phyloP scores from a whole-genome alignment of 2,888 invertebrate genomes.

The Melanostoma scalare region DNA sequence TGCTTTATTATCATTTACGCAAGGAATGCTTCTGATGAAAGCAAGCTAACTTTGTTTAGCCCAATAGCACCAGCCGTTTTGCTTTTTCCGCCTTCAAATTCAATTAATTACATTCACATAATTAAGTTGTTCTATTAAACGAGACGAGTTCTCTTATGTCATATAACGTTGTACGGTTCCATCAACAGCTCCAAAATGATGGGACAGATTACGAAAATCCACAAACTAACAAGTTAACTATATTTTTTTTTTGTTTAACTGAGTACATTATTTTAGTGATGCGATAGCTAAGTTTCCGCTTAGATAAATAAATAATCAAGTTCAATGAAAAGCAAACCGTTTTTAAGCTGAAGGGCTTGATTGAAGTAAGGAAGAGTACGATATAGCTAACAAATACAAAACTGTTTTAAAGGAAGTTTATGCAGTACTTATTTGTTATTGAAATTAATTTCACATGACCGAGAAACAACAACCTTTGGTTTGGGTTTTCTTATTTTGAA shows the following conservation, averaged over 20 bases:
- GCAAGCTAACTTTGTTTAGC: slow-evolving; percentile 25
- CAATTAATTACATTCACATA: slow-evolving; percentile 63
- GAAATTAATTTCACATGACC: slow-evolving; percentile 28
- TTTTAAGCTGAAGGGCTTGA: slow-evolving; percentile 35
- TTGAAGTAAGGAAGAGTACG: not conserved
- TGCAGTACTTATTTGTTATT: slow-evolving; percentile 12
- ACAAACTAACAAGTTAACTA: slow-evolving; percentile 65
- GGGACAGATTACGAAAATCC: slow-evolving; percentile 42
- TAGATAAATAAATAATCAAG: slow-evolving; percentile 65
- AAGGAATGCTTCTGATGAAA: slow-evolving; percentile 25
- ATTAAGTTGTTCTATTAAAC: slow-evolving; percentile 27
- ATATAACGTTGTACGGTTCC: slow-evolving; percentile 12
- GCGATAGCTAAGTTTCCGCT: slow-evolving; percentile 44
- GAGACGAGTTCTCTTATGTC: slow-evolving; percentile 19
- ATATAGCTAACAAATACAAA: slow-evolving; percentile 6
- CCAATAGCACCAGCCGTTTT: slow-evolving; percentile 19
- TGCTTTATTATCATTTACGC: slow-evolving; percentile 15
- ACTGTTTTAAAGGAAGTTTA: not conserved
- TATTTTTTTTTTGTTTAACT: slow-evolving; percentile 33
- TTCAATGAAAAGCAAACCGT: slow-evolving; percentile 44
- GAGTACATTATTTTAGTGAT: slow-evolving; percentile 15
- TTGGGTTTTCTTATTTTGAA: not conserved
- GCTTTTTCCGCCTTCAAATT: slow-evolving; percentile 34
- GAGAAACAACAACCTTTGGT: not conserved
- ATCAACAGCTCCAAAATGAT: slow-evolving; percentile 19